phyloP scores from a whole-genome alignment of 2,888 invertebrate genomes.

The Ariolimax columbianus region DNA sequence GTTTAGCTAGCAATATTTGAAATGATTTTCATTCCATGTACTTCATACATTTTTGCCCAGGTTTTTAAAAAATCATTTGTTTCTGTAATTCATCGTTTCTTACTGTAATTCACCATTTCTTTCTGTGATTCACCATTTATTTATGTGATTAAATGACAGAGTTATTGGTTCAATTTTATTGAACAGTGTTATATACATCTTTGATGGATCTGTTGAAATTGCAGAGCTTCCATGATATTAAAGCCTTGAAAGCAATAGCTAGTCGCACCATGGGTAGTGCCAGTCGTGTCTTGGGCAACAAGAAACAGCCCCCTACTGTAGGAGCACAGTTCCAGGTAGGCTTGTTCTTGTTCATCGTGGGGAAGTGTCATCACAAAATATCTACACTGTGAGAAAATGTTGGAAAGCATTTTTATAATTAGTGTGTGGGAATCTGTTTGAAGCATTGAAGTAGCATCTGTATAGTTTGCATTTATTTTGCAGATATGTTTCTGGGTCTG shows the following conservation, averaged over 20 bases:
- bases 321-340: conserved; percentile 89
- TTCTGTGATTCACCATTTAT: too few relatives aligned
- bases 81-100: too few relatives aligned
- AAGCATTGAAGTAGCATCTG: too few relatives aligned
- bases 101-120: too few relatives aligned
- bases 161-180: background rate
- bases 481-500: too few relatives aligned
- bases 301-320: conserved; percentile 89
- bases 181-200: background rate
- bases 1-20: too few relatives aligned
- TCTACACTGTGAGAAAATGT: background rate
- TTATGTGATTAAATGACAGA: too few relatives aligned
- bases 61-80: background rate
- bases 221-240: conserved; percentile 90
- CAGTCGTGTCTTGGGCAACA: conserved; percentile 61
- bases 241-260: conserved; percentile 93
- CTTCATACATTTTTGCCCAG: too few relatives aligned
- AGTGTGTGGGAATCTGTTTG: too few relatives aligned
- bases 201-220: background rate
- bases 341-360: background rate
- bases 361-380: background rate
- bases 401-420: too few relatives aligned
- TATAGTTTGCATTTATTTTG: too few relatives aligned
- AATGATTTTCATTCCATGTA: too few relatives aligned
- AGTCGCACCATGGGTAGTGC: conserved; percentile 83